Evolutionary conservation across 2,113 vertebrate species (phyloP).

Genomic region (Spermophilus dauricus): DNA sequence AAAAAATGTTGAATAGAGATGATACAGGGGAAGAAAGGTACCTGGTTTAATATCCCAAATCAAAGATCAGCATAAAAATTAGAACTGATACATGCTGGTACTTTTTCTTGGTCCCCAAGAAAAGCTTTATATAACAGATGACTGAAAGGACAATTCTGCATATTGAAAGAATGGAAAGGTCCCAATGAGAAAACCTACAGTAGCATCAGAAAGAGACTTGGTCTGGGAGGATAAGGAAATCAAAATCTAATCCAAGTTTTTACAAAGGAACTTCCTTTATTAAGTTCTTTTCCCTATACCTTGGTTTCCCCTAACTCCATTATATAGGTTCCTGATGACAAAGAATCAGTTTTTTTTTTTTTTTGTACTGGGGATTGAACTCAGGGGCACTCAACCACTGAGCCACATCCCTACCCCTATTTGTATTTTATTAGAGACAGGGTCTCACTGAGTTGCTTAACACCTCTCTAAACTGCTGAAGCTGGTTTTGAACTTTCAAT

Average conservation of each 20-base stretch:
- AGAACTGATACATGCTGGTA: neutral
- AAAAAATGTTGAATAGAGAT: constrained; percentile 14
- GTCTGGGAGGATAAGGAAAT: constrained; percentile 6
- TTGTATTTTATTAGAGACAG: no score
- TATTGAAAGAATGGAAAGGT: neutral
- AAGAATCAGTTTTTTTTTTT: neutral
- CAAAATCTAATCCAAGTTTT: constrained; percentile 51
- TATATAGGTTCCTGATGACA: neutral
- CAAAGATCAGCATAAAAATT: neutral
- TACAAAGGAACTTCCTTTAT: neutral
- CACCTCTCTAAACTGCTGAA: no score
- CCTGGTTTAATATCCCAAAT: constrained; percentile 3
- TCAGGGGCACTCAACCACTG: no score
- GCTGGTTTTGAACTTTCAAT: no score
- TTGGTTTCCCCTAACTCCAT: neutral
- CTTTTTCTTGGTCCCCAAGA: neutral
- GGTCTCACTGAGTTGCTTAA: no score
- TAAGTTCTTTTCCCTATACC: neutral
- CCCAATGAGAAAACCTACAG: neutral
- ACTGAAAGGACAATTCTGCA: constrained; percentile 13
- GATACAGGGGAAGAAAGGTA: neutral
- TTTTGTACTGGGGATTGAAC: no score
- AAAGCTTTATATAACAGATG: constrained; percentile 39
- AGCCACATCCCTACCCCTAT: no score
- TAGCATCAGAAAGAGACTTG: neutral